phyloP scores from a whole-genome alignment of 2,113 vertebrate species.

The Gymnogyps californianus region DNA sequence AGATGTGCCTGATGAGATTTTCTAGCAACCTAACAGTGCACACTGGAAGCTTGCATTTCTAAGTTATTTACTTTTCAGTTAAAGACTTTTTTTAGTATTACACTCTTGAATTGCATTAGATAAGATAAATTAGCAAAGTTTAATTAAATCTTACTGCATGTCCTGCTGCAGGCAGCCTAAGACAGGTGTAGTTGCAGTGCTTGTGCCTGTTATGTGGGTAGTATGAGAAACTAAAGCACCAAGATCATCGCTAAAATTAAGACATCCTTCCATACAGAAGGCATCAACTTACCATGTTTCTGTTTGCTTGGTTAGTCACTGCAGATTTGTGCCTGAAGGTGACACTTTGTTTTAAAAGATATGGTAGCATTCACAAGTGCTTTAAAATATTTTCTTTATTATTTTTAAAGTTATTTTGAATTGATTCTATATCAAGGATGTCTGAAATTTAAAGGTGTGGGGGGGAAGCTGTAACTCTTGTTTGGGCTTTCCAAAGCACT shows the following conservation, averaged over 20 bases:
- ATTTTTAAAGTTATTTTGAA: background rate
- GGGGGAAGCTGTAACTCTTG: background rate
- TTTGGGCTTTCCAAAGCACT: background rate
- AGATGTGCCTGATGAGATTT: background rate
- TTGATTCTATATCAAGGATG: background rate
- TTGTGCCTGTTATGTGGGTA: background rate
- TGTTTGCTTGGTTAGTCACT: background rate
- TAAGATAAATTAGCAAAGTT: background rate
- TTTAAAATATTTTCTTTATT: background rate
- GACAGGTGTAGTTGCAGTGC: background rate
- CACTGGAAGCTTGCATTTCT: background rate
- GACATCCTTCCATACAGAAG: background rate
- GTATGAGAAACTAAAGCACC: background rate
- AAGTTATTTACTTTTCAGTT: background rate
- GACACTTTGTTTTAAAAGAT: background rate
- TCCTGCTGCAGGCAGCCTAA: background rate
- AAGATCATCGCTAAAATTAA: background rate
- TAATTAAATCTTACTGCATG: background rate
- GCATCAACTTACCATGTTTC: background rate
- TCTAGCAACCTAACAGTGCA: background rate
- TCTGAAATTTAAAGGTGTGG: background rate
- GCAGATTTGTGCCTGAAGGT: background rate
- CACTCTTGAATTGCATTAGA: background rate
- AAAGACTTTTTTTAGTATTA: background rate
- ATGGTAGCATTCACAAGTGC: background rate